Conservation (phyloP, 2,888 invertebrate genomes). For the Prenolepis imparis region DNA sequence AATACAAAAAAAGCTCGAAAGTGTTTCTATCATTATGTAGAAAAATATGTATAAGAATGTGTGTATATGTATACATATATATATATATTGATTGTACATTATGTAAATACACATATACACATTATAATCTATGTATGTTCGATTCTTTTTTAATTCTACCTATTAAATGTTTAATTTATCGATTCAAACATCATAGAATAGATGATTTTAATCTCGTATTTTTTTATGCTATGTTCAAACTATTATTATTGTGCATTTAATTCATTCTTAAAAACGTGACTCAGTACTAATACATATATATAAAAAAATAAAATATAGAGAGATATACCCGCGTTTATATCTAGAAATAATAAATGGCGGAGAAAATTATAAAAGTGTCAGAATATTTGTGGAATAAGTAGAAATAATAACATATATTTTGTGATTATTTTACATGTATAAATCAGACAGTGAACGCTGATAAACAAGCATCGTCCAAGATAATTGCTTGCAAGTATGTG, state of each 20-base stretch:
- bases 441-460: constrained; percentile 52
- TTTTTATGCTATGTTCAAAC: constrained; percentile 16
- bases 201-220: constrained; percentile 13
- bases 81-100: neutral
- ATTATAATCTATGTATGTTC: neutral
- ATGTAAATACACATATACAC: constrained; percentile 1
- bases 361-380: constrained; percentile 49
- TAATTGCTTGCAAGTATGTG: constrained; percentile 60
- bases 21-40: neutral
- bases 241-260: neutral
- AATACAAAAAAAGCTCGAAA: neutral
- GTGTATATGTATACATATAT: neutral
- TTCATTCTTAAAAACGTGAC: constrained; percentile 4
- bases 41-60: neutral
- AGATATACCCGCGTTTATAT: constrained; percentile 52
- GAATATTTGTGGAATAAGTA: constrained; percentile 74
- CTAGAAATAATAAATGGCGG: constrained; percentile 52
- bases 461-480: constrained; percentile 68
- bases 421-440: constrained; percentile 47
- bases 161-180: constrained; percentile 26
- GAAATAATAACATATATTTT: constrained; percentile 71
- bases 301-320: constrained; percentile 10
- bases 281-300: neutral
- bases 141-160: neutral
- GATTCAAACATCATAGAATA: constrained; percentile 4